A percentile compares a stretch with the other conserved stretches of the same genome.
These are phyloP conservation scores for Ambastaia sidthimunki DNA, from an alignment of 2,797 vertebrate species.

Conservation along the genomic window DNA sequence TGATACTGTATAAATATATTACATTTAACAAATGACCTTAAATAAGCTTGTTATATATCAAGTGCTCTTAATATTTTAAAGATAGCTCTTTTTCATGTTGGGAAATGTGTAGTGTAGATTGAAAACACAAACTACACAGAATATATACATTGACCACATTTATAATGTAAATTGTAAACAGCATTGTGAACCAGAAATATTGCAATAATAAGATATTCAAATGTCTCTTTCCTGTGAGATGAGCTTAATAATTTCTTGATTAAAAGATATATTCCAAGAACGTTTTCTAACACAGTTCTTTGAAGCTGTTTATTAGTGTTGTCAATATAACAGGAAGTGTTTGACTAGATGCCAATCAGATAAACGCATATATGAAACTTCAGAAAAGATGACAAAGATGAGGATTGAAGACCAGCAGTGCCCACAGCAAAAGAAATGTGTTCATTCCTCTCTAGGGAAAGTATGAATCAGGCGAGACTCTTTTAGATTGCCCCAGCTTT, in stretches of 20 bases:
- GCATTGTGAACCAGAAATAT: neutral
- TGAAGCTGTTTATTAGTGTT: conserved; percentile 51
- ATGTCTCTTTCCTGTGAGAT: neutral
- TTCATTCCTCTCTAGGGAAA: conserved; percentile 12
- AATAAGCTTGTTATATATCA: conserved; percentile 47
- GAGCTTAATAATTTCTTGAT: neutral
- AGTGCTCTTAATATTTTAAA: conserved; percentile 25
- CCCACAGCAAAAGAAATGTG: neutral
- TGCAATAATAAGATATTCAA: neutral
- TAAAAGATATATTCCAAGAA: conserved; percentile 64
- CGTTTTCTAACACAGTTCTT: conserved; percentile 25
- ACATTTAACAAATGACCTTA: conserved; percentile 13
- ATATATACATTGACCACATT: neutral
- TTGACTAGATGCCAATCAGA: conserved; percentile 49
- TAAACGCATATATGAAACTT: conserved; percentile 47
- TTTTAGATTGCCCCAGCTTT: conserved; percentile 51
- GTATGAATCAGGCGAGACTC: conserved; percentile 38
- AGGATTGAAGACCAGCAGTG: neutral
- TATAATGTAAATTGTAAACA: neutral
- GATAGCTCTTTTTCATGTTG: neutral
- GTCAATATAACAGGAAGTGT: conserved; percentile 62
- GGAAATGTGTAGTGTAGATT: no score
- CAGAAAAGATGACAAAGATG: conserved; percentile 54
- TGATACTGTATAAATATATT: conserved; percentile 55
- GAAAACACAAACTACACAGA: neutral